Evolutionary conservation across 2,888 invertebrate genomes (phyloP).

Genomic region (Brachynemurus nebulosus): DNA sequence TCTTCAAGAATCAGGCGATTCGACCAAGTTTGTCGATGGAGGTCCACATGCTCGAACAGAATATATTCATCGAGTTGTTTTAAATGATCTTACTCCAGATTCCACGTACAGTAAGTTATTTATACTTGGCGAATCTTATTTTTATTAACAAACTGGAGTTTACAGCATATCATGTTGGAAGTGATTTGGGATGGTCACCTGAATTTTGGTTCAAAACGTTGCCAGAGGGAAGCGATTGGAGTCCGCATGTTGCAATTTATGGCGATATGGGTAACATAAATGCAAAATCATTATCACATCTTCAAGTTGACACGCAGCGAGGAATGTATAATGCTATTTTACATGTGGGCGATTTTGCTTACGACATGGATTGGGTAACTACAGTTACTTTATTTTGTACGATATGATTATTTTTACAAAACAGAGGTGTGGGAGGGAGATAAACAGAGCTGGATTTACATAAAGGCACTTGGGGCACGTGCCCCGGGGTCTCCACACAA

Average conservation of each 20-base stretch:
- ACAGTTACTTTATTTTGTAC: no score
- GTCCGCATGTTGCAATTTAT: slow-evolving; percentile 69
- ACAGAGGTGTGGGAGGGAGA: no score
- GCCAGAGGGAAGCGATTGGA: slow-evolving; percentile 54
- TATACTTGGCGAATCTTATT: neutral
- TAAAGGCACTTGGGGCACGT: no score
- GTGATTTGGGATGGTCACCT: slow-evolving; percentile 67
- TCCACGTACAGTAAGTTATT: slow-evolving; percentile 44
- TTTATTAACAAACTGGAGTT: no score
- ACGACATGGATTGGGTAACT: slow-evolving; percentile 71
- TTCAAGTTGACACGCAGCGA: slow-evolving; percentile 72
- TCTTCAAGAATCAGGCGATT: slow-evolving; percentile 38
- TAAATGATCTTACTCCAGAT: slow-evolving; percentile 44
- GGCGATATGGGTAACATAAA: slow-evolving; percentile 93
- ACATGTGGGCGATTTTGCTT: slow-evolving; percentile 92
- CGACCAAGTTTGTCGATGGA: slow-evolving; percentile 58
- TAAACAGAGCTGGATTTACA: no score
- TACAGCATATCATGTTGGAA: slow-evolving; percentile 69
- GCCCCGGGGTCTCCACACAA: no score
- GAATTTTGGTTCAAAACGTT: slow-evolving; percentile 62
- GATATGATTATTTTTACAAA: no score
- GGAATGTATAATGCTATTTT: slow-evolving; percentile 73
- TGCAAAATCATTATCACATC: slow-evolving; percentile 68
- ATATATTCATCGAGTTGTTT: slow-evolving; percentile 62
- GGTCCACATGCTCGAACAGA: slow-evolving; percentile 47